Percentiles rank a stretch among this genome's conserved stretches.
phyloP scores from a whole-genome alignment of 2,888 invertebrate species.

The Unio pictorum region DNA sequence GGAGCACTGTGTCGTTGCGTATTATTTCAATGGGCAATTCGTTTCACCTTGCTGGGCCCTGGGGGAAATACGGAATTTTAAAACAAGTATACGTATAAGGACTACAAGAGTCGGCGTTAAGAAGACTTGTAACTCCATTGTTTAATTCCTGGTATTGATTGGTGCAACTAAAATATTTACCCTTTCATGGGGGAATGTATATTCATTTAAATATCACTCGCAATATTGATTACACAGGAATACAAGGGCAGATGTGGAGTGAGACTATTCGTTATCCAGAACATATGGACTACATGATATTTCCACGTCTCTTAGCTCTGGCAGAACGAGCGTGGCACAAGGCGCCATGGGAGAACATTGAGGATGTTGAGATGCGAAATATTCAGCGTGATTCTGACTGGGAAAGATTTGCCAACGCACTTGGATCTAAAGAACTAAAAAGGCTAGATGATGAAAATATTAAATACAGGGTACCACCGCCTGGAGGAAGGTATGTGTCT shows the following conservation, averaged over 20 bases:
- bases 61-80: no score
- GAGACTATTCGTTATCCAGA: conserved; percentile 51
- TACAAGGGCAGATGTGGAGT: conserved; percentile 65
- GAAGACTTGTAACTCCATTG: no score
- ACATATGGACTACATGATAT: conserved; percentile 55
- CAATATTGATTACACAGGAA: conserved; percentile 43
- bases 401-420: conserved; percentile 49
- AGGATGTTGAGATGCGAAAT: conserved; percentile 5
- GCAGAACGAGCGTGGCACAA: conserved; percentile 67
- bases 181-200: background rate
- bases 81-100: no score
- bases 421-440: conserved; percentile 55
- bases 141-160: no score
- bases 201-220: background rate
- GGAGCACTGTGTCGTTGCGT: no score
- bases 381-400: conserved; percentile 37
- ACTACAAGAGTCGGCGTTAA: no score
- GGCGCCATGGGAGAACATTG: conserved; percentile 43
- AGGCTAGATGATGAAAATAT: conserved; percentile 49
- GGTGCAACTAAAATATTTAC: no score
- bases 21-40: no score
- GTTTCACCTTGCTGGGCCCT: no score
- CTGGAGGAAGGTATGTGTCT: conserved; percentile 51
- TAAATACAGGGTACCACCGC: conserved; percentile 53
- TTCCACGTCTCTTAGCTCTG: conserved; percentile 57